Conservation (phyloP, 2,888 invertebrate genomes). For the Coenonympha arcania region DNA sequence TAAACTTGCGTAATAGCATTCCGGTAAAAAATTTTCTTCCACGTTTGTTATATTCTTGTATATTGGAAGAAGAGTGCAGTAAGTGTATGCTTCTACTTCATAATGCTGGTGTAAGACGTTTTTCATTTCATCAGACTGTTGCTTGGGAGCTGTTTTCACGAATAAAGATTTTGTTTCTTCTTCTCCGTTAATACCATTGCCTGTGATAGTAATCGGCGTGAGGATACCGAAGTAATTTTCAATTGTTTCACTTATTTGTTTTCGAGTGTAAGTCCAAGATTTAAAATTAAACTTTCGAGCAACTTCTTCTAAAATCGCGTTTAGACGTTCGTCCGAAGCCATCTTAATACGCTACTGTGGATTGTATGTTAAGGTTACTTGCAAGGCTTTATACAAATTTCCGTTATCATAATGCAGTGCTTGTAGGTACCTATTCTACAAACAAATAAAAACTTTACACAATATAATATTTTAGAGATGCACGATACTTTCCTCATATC, state of each 20-base stretch:
- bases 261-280: constrained; percentile 10
- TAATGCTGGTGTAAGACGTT: constrained; percentile 20
- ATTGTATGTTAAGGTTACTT: no score
- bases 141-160: constrained; percentile 24
- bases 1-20: constrained; percentile 24
- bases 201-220: constrained; percentile 20
- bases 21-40: constrained; percentile 22
- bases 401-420: no score
- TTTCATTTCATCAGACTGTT: constrained; percentile 12
- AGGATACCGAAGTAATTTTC: constrained; percentile 29
- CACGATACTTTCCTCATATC: no score
- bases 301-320: constrained; percentile 9
- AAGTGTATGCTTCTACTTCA: constrained; percentile 25
- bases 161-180: constrained; percentile 16
- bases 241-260: constrained; percentile 20
- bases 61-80: constrained; percentile 21
- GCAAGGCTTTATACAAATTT: no score
- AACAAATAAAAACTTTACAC: no score
- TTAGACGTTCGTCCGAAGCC: constrained; percentile 7
- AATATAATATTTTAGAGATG: no score
- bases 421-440: no score
- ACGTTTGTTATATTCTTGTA: constrained; percentile 18
- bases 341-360: background rate
- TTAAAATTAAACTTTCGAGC: constrained; percentile 5
- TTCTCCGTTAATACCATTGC: constrained; percentile 6